Evolutionary conservation across 2,888 invertebrate species (phyloP).

Genomic region (Monopis laevigella): DNA sequence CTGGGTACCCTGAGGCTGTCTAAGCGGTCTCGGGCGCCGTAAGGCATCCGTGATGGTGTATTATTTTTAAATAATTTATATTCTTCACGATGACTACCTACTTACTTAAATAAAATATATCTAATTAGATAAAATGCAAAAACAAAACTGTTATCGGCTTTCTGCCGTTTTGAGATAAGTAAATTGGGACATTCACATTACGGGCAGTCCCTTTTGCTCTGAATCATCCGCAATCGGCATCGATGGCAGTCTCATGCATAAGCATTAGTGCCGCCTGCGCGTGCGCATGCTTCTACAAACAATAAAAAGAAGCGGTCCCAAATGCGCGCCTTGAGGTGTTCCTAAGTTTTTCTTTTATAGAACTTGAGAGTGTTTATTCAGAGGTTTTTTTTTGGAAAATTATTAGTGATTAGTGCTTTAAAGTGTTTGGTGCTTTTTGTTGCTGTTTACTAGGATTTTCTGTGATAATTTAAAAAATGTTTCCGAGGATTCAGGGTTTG

Average conservation of each 20-base stretch:
- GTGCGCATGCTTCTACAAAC: slow-evolving; percentile 25
- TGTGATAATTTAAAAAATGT: slow-evolving; percentile 40
- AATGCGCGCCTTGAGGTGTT: background rate
- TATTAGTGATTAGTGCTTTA: background rate
- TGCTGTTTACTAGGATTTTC: slow-evolving; percentile 20
- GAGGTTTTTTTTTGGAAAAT: background rate
- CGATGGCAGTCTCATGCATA: slow-evolving; percentile 27
- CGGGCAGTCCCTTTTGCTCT: slow-evolving; percentile 15
- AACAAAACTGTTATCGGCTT: too few species aligned
- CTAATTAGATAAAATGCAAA: too few species aligned
- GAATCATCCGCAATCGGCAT: slow-evolving; percentile 26
- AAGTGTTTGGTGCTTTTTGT: slow-evolving; percentile 1
- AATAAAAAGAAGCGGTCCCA: background rate
- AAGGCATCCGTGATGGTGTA: too few species aligned
- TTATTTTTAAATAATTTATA: too few species aligned
- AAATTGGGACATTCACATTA: background rate
- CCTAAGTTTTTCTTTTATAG: background rate
- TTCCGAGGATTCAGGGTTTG: slow-evolving; percentile 60
- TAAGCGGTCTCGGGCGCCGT: too few species aligned
- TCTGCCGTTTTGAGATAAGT: background rate
- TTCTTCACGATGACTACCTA: too few species aligned
- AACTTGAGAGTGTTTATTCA: too few species aligned
- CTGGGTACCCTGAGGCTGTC: too few species aligned
- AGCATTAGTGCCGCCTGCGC: slow-evolving; percentile 30
- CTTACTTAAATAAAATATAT: too few species aligned